These are phyloP conservation scores for Chydorus sphaericus DNA, from an alignment of 2,888 invertebrate genomes.

Conservation along the genomic window DNA sequence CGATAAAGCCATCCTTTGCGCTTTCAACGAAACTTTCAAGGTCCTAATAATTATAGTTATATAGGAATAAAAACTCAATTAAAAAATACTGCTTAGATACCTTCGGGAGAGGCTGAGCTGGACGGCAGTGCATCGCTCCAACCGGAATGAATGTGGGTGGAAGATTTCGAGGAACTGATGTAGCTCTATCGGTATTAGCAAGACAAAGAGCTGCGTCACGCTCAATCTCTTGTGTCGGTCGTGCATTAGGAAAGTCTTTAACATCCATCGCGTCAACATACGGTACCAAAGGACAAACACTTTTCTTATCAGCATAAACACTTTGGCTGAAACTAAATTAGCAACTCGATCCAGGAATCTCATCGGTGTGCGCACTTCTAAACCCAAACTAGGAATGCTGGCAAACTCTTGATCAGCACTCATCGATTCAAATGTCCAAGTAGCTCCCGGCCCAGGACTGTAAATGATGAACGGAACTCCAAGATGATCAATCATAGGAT, in stretches of 20 bases:
- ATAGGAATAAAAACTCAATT: not conserved
- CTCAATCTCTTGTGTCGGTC: not conserved
- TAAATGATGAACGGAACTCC: not conserved
- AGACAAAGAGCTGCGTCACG: not conserved
- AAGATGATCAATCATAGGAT: not conserved
- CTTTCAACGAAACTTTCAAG: constrained; percentile 47
- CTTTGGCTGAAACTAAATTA: not conserved
- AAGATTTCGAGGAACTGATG: not conserved
- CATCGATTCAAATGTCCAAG: not conserved
- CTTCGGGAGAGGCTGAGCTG: not conserved
- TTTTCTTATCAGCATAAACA: not conserved
- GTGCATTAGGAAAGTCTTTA: not conserved
- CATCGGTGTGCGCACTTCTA: not conserved
- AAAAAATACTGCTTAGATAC: not conserved
- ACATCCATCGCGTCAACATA: not conserved
- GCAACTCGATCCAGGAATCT: not conserved
- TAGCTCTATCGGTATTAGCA: not conserved
- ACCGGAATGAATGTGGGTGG: not conserved
- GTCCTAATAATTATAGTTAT: constrained; percentile 23
- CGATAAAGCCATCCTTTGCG: not conserved
- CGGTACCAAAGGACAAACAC: not conserved
- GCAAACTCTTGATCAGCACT: not conserved
- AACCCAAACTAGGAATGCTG: not conserved
- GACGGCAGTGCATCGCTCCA: not conserved
- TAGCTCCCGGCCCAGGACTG: not conserved